These are phyloP conservation scores for Spinus pinus DNA, from an alignment of 2,797 vertebrate genomes.

Conservation along the genomic window DNA sequence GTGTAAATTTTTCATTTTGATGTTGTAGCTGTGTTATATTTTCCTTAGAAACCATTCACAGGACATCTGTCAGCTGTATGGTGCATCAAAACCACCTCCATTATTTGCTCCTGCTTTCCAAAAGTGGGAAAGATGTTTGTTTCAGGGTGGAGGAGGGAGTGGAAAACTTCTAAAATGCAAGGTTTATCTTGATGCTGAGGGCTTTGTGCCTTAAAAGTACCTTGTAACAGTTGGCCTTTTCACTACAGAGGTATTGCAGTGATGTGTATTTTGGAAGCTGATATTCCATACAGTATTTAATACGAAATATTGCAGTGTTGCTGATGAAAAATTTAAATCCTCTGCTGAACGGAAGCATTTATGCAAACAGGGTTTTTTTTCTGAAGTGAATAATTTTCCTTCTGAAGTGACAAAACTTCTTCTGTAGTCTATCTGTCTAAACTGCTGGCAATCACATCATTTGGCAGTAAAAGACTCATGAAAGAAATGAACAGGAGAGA, in stretches of 20 bases:
- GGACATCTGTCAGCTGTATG: conserved; percentile 42
- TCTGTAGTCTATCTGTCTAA: not conserved
- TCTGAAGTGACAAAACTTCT: not conserved
- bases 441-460: not conserved
- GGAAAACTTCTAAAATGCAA: not conserved
- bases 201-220: not conserved
- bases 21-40: not conserved
- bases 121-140: conserved; percentile 27
- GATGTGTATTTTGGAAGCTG: not conserved
- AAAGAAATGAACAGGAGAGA: not conserved
- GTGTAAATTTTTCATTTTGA: not conserved
- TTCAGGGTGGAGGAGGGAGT: not conserved
- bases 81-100: conserved; percentile 50
- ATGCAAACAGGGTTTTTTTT: not conserved
- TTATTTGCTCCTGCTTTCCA: conserved; percentile 33
- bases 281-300: not conserved
- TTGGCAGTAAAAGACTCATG: not conserved
- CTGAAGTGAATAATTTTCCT: not conserved
- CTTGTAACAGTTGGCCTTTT: not conserved
- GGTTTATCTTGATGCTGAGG: not conserved
- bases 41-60: conserved; percentile 47
- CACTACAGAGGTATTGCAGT: not conserved
- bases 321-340: not conserved
- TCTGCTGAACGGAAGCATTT: not conserved
- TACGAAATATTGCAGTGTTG: not conserved